Evolutionary conservation across 2,888 invertebrate species (phyloP).

Genomic region (Litoditis marina): DNA sequence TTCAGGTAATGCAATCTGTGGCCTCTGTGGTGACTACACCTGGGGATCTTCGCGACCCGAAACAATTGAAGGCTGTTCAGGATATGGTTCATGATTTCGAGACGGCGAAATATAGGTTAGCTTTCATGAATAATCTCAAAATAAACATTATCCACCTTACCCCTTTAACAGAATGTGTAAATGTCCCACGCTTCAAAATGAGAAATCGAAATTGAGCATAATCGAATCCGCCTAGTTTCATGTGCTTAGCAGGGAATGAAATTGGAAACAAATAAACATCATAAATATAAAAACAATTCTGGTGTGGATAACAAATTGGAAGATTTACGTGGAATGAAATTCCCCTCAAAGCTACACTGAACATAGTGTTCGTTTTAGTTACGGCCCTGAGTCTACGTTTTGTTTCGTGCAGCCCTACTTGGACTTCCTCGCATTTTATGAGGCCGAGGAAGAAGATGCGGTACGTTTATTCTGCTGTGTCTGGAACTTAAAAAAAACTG

Average conservation of each 20-base stretch:
- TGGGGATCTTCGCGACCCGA: slow-evolving; percentile 31
- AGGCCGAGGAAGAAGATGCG: slow-evolving; percentile 25
- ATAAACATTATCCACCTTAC: too few relatives aligned
- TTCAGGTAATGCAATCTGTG: slow-evolving; percentile 42
- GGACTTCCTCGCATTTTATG: slow-evolving; percentile 39
- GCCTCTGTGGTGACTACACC: slow-evolving; percentile 35
- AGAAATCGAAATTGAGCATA: too few relatives aligned
- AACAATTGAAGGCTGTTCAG: slow-evolving; percentile 21
- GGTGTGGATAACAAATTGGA: too few relatives aligned
- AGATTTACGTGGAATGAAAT: not conserved
- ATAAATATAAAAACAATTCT: too few relatives aligned
- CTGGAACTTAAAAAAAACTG: too few relatives aligned
- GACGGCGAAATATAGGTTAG: slow-evolving; percentile 16
- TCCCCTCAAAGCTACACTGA: not conserved
- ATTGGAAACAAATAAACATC: not conserved
- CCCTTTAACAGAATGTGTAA: too few relatives aligned
- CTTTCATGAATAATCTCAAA: too few relatives aligned
- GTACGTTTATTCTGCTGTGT: not conserved
- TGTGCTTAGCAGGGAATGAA: too few relatives aligned
- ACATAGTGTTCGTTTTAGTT: slow-evolving; percentile 13
- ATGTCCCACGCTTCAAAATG: too few relatives aligned
- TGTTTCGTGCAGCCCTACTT: slow-evolving; percentile 39
- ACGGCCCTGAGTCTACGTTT: slow-evolving; percentile 41
- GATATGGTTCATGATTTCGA: slow-evolving; percentile 23
- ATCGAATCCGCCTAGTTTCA: too few relatives aligned